Evolutionary conservation across 2,888 invertebrate species (phyloP).

Genomic region (Notodonta ziczac): DNA sequence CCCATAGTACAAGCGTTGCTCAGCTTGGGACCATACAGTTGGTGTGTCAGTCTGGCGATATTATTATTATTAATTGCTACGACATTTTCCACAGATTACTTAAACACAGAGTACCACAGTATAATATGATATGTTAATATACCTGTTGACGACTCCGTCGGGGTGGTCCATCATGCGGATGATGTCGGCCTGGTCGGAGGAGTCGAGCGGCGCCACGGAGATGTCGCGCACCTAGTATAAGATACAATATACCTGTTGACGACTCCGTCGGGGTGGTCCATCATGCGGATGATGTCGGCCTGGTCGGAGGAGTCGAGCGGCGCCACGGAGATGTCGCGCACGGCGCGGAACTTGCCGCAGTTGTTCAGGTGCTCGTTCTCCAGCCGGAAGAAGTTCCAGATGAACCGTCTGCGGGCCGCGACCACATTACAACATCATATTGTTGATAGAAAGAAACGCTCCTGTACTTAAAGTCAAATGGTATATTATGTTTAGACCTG

Average conservation of each 20-base stretch:
- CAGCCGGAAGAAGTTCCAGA: constrained; percentile 99
- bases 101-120: no score
- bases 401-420: constrained; percentile 88
- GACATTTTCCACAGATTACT: no score
- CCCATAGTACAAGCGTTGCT: no score
- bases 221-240: constrained; percentile 99
- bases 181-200: constrained; percentile 95
- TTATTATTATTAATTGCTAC: no score
- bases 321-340: constrained; percentile 98
- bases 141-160: constrained; percentile 93
- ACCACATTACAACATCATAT: no score
- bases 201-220: constrained; percentile 96
- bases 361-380: constrained; percentile 99
- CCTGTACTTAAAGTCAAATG: no score
- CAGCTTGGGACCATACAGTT: no score
- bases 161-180: constrained; percentile 98
- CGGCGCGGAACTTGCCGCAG: constrained; percentile 99
- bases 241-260: constrained; percentile 85
- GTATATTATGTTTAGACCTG: no score
- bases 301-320: constrained; percentile 97
- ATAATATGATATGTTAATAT: no score
- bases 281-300: constrained; percentile 94
- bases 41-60: no score
- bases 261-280: constrained; percentile 97
- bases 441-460: no score